Conservation (phyloP, 2,888 invertebrate genomes). For the Ectemnius continuus region DNA sequence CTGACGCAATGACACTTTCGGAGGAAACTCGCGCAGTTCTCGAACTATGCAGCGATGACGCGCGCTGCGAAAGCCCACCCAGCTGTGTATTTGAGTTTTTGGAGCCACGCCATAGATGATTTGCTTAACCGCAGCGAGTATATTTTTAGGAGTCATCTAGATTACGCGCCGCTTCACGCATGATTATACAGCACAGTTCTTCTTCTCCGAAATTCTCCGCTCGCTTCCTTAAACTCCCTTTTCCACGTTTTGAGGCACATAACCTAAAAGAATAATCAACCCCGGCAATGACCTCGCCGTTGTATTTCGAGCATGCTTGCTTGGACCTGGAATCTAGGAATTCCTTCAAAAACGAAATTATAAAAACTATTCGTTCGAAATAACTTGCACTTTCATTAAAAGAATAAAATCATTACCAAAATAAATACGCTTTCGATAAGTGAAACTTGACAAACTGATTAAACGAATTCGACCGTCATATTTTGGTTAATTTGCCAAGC, state of each 20-base stretch:
- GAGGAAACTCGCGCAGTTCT: slow-evolving; percentile 18
- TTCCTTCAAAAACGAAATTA: too few relatives aligned
- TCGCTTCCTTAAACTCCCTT: too few relatives aligned
- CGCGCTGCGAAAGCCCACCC: slow-evolving; percentile 20
- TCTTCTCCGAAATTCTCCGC: slow-evolving; percentile 2
- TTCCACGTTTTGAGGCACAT: slow-evolving; percentile 10
- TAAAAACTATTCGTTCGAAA: too few relatives aligned
- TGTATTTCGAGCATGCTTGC: too few relatives aligned
- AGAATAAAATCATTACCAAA: too few relatives aligned
- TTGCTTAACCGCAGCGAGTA: slow-evolving; percentile 69
- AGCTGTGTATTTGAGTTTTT: slow-evolving; percentile 66
- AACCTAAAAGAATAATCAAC: slow-evolving; percentile 10
- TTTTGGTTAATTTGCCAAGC: too few relatives aligned
- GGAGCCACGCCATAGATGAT: slow-evolving; percentile 72
- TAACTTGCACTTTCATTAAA: too few relatives aligned
- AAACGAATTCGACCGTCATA: too few relatives aligned
- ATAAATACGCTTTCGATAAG: too few relatives aligned
- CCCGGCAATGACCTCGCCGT: slow-evolving; percentile 20
- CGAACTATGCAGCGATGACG: slow-evolving; percentile 15
- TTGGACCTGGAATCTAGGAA: too few relatives aligned
- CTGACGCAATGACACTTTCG: slow-evolving; percentile 40
- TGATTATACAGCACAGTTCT: background rate
- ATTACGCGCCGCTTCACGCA: slow-evolving; percentile 51
- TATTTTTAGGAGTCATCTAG: slow-evolving; percentile 75
- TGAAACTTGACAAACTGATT: too few relatives aligned